phyloP scores from a whole-genome alignment of 92 coral and sea anemone genomes.

The Plumapathes pennacea region DNA sequence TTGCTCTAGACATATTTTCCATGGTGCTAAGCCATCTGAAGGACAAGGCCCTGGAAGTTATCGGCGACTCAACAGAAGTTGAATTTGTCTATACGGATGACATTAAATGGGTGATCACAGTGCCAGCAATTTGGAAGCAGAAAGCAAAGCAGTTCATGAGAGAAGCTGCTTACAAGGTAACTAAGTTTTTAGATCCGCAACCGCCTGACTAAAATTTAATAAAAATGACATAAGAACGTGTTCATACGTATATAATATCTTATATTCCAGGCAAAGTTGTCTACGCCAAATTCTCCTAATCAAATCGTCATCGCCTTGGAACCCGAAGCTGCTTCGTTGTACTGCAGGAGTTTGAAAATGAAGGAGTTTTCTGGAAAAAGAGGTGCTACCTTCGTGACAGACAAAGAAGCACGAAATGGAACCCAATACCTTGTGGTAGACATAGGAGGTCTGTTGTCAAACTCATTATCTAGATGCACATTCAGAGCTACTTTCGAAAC shows the following conservation, averaged over 20 bases:
- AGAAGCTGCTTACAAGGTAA: slow-evolving; percentile 54
- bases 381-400: slow-evolving; percentile 26
- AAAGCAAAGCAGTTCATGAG: slow-evolving; percentile 55
- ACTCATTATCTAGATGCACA: too few relatives aligned
- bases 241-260: too few relatives aligned
- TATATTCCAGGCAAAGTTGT: slow-evolving; percentile 32
- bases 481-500: too few relatives aligned
- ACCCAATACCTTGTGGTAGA: slow-evolving; percentile 34
- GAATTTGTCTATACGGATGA: slow-evolving; percentile 16
- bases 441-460: slow-evolving; percentile 54
- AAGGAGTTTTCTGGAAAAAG: slow-evolving; percentile 39
- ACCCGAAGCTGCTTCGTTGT: slow-evolving; percentile 47
- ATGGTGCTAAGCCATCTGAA: slow-evolving; percentile 45
- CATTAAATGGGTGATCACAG: slow-evolving; percentile 59
- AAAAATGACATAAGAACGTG: too few relatives aligned
- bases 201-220: too few relatives aligned
- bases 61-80: slow-evolving; percentile 28
- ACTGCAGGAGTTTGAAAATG: slow-evolving; percentile 38
- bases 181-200: too few relatives aligned
- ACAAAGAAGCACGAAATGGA: background rate
- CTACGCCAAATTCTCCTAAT: slow-evolving; percentile 27
- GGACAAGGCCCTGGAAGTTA: slow-evolving; percentile 57
- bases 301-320: slow-evolving; percentile 39
- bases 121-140: slow-evolving; percentile 64
- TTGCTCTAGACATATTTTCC: slow-evolving; percentile 52